These are phyloP conservation scores for Polia nebulosa DNA, from an alignment of 2,888 invertebrate genomes.

Conservation along the genomic window DNA sequence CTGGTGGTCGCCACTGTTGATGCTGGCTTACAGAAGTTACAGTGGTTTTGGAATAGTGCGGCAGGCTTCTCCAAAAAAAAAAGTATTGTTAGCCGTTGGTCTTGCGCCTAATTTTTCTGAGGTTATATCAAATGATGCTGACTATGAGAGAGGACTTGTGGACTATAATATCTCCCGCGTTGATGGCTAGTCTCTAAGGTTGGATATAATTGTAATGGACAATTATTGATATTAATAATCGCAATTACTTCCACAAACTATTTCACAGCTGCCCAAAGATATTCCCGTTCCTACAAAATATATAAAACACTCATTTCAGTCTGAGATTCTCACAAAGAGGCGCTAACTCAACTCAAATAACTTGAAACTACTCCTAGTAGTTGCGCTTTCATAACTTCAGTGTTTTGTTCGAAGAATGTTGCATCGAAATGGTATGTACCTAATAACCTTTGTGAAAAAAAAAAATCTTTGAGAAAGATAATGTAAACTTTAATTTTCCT, in stretches of 20 bases:
- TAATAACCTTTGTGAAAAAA: background rate
- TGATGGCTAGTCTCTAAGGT: too few relatives aligned
- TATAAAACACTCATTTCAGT: slow-evolving; percentile 9
- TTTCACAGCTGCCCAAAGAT: background rate
- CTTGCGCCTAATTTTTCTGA: too few relatives aligned
- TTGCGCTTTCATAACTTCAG: background rate
- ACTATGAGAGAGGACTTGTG: too few relatives aligned
- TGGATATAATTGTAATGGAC: too few relatives aligned
- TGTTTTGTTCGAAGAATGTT: background rate
- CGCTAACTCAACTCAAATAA: slow-evolving; percentile 32
- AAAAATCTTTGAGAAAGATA: background rate
- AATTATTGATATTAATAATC: too few relatives aligned
- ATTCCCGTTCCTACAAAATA: background rate
- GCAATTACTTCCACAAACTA: background rate
- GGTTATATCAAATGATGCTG: too few relatives aligned
- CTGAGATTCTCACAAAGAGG: slow-evolving; percentile 9
- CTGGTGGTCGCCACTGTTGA: too few relatives aligned
- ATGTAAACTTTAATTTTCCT: background rate
- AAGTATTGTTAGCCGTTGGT: too few relatives aligned
- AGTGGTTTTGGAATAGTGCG: too few relatives aligned
- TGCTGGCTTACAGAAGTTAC: too few relatives aligned
- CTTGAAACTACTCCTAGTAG: slow-evolving; percentile 30
- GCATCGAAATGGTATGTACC: background rate
- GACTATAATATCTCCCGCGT: too few relatives aligned
- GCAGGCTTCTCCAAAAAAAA: too few relatives aligned